Base-by-base conservation (phyloP, 2,888 invertebrate species). In the Sinodicranocentrus sp. region DNA sequence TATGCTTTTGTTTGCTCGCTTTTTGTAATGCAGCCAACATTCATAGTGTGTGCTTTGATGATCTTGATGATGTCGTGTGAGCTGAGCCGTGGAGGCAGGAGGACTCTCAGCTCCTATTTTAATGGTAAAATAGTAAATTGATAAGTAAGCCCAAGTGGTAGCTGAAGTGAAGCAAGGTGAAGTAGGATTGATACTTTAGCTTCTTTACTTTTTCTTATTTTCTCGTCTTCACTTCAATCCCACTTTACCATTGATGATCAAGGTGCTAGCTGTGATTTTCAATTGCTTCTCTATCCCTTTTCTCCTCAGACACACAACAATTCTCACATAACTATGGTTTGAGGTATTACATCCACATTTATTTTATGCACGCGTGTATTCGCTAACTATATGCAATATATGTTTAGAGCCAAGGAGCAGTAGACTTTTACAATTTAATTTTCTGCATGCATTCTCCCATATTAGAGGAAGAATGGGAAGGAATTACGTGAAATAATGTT, bases 41-140 rank as follows among this genome's bases (percentile, higher is more conserved):
- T 15, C 48, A 48, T 6, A 2, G 5, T 54, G 21, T 54, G 23
- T 54, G 54, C 54, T 19, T 23, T 54, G 54, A 54, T 54, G 54
- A 54, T 54, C 8, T n/a, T 48, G 54, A 21, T 54, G 28, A 61
- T 61, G 65, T 65, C 43, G 65, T 65, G 65, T 65, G 65, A 21
- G 44, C 65, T 65, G 65, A 65, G 65, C 65, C 65, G 65, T 65
- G 65, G 61, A 61, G 25, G 54, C 33, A 33, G 61, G n/a, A 61
- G 61, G 48, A 48, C 48, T 48, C 15, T 28, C 28, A 61, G 48
- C 48, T 48, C 48, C 48, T 48, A 10, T 48, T 48, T 48, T 48
- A 48, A n/a, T 48, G n/a, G 2, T 48, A 48, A 48, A 61, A 28
- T 28, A 13, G 61, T n/a, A 26, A 28, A 61, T 61, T 57, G 57